Evolutionary conservation across 2,888 invertebrate genomes (phyloP), one percentile per base, ranked within the genome.

Genomic region (Tridacna gigas): DNA sequence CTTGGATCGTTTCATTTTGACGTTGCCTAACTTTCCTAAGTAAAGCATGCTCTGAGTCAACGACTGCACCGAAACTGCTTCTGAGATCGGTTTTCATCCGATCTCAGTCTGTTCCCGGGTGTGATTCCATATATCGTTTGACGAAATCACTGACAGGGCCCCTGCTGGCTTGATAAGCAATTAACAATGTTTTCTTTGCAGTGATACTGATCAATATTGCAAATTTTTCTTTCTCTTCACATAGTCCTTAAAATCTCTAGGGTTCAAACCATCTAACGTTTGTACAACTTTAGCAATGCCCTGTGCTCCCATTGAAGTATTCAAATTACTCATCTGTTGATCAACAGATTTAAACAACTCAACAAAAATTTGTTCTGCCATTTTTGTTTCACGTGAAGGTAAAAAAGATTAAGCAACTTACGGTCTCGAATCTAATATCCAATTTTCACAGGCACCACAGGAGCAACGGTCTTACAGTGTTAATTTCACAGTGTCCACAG

Each of bases 121-220:
- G n/a, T n/a, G 51, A 18, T 45, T 61, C 75, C 7, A 81, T 51
- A 60, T 84, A 78, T 18, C 84, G 60, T 28, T 80, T 69, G 0
- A 84, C 56, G 47, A 79, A 84, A 26, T 84, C 81, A 20, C 67
- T 67, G 45, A 79, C 76, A 11, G 81, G 76, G 45, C 79, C 81
- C 45, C 37, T 66, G 56, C 77, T 74, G 18, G 83, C 18, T 71
- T 77, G 80, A 69, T 74, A 83, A 22, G 79, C 74, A 0, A n/a
- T n/a, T n/a, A n/a, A n/a, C n/a, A n/a, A n/a, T n/a, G n/a, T n/a
- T n/a, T n/a, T n/a, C n/a, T n/a, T n/a, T n/a, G n/a, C n/a, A n/a
- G n/a, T n/a, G n/a, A n/a, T n/a, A n/a, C n/a, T n/a, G n/a, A n/a
- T n/a, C n/a, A n/a, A n/a, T n/a, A n/a, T n/a, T n/a, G n/a, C n/a